These are phyloP conservation scores for Acipenser ruthenus DNA, from an alignment of 2,797 vertebrate species.

Conservation along the genomic window DNA sequence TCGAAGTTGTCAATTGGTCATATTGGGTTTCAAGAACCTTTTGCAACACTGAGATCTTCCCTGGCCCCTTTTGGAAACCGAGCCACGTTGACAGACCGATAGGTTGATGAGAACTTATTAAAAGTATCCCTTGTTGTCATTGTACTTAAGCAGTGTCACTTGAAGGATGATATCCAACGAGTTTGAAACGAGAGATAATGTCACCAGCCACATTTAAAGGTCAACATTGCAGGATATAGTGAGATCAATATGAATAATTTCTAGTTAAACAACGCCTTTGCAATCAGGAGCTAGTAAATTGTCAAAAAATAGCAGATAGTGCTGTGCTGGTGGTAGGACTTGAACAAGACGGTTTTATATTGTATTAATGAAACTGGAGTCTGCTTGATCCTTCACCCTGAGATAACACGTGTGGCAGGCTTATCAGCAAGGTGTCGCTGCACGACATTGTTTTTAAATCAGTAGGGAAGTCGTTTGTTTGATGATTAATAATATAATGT, in stretches of 20 bases:
- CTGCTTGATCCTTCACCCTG: constrained; percentile 1
- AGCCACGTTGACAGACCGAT: too few relatives aligned
- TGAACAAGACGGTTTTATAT: background rate
- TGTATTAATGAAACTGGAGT: background rate
- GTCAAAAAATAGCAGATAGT: too few relatives aligned
- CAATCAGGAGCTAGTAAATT: background rate
- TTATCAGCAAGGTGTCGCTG: constrained; percentile 3
- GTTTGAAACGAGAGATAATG: background rate
- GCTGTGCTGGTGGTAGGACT: background rate
- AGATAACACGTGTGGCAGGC: background rate
- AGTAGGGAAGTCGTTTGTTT: background rate
- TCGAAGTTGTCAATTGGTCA: too few relatives aligned
- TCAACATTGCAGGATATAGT: background rate
- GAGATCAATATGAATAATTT: background rate
- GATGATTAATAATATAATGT: too few relatives aligned
- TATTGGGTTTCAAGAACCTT: too few relatives aligned
- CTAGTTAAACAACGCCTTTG: background rate
- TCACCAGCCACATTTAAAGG: background rate
- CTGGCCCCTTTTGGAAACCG: too few relatives aligned
- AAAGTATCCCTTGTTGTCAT: background rate
- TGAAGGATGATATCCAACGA: background rate
- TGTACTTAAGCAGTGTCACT: background rate
- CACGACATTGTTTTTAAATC: background rate
- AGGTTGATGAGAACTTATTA: background rate
- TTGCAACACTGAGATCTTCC: too few relatives aligned